Conservation (phyloP, 2,113 vertebrate genomes). For the Campylomormyrus tamandua region DNA sequence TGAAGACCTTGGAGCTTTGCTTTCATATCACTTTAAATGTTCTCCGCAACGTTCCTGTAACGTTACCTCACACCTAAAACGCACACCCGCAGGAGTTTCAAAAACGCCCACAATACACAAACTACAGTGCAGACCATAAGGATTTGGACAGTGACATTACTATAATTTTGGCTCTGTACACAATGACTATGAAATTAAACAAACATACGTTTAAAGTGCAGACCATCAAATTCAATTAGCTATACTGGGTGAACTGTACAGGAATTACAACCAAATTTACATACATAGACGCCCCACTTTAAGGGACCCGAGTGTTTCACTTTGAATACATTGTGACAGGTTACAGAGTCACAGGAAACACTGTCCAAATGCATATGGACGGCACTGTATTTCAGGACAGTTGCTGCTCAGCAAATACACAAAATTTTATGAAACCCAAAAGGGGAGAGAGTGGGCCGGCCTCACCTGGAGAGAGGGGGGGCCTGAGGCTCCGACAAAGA, state of each 20-base stretch:
- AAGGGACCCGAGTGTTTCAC: not conserved
- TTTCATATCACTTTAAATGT: not conserved
- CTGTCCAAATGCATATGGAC: not conserved
- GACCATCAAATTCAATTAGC: too few relatives aligned
- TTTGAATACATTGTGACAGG: not conserved
- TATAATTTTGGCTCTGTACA: not conserved
- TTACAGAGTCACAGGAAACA: not conserved
- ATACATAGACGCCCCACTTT: not conserved
- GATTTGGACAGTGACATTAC: not conserved
- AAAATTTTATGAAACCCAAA: not conserved
- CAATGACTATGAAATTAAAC: not conserved
- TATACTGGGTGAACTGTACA: not conserved
- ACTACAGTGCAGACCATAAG: not conserved
- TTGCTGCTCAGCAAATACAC: not conserved
- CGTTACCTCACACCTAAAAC: not conserved
- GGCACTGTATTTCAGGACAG: not conserved
- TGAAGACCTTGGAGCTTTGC: not conserved
- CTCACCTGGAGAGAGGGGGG: slow-evolving; percentile 71
- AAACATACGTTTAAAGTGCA: not conserved
- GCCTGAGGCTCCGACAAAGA: slow-evolving; percentile 73
- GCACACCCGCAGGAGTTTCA: not conserved
- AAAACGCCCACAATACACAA: not conserved
- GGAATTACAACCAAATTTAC: not conserved
- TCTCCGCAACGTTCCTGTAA: not conserved
- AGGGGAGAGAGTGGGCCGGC: not conserved